phyloP scores from a whole-genome alignment of 1,140 invertebrate species.

The Maconellicoccus hirsutus region DNA sequence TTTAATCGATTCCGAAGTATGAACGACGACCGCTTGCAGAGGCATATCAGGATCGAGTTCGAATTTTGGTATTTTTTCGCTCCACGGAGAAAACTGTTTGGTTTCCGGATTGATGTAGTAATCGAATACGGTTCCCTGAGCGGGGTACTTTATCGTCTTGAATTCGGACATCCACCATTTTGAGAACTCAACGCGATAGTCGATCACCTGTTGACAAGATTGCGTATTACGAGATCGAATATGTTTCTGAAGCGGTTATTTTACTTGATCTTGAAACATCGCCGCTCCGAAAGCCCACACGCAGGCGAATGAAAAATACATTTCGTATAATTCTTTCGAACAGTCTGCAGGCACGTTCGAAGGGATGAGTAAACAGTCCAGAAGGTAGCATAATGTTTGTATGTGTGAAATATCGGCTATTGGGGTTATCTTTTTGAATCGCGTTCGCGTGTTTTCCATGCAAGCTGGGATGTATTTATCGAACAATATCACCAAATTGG shows the following conservation, averaged over 20 bases:
- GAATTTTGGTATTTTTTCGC: slow-evolving; percentile 75
- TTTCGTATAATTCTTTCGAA: slow-evolving; percentile 86
- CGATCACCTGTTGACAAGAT: slow-evolving; percentile 39
- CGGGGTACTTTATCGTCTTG: slow-evolving; percentile 85
- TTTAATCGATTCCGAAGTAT: slow-evolving; percentile 83
- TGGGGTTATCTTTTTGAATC: slow-evolving; percentile 91
- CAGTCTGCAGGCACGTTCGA: slow-evolving; percentile 75
- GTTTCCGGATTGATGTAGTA: slow-evolving; percentile 84
- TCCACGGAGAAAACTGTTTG: slow-evolving; percentile 81
- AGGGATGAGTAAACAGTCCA: slow-evolving; percentile 74
- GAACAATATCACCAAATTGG: slow-evolving; percentile 85
- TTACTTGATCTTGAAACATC: slow-evolving; percentile 83
- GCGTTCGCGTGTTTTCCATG: slow-evolving; percentile 68
- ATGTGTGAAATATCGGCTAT: slow-evolving; percentile 88
- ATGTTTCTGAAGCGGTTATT: slow-evolving; percentile 29
- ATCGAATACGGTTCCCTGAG: slow-evolving; percentile 86
- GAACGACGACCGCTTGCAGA: slow-evolving; percentile 82
- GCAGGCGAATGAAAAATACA: slow-evolving; percentile 91
- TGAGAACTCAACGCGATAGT: slow-evolving; percentile 75
- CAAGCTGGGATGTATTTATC: slow-evolving; percentile 92
- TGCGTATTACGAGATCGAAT: background rate
- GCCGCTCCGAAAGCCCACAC: slow-evolving; percentile 94
- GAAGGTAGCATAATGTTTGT: slow-evolving; percentile 82
- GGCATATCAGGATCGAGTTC: slow-evolving; percentile 85
- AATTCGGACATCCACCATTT: slow-evolving; percentile 98